phyloP scores from a whole-genome alignment of 2,888 invertebrate genomes.

The Lycia hirtaria region DNA sequence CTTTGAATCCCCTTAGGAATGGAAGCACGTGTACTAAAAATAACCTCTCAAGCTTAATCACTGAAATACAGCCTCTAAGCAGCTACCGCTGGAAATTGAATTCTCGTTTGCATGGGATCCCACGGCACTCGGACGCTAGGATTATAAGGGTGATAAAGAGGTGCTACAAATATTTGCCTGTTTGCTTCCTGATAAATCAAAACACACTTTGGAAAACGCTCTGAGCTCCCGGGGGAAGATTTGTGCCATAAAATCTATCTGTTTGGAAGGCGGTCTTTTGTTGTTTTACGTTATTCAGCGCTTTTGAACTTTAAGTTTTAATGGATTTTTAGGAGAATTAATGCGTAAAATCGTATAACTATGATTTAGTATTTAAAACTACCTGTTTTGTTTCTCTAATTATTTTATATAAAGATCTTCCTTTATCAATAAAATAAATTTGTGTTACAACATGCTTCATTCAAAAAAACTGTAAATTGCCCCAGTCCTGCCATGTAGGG shows the following conservation, averaged over 20 bases:
- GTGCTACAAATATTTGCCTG: conserved; percentile 27
- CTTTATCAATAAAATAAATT: no score
- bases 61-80: conserved; percentile 27
- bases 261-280: conserved; percentile 8
- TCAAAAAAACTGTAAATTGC: no score
- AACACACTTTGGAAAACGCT: conserved; percentile 28
- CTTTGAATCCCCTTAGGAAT: background rate
- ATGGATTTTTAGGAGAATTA: no score
- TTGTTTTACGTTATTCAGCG: background rate
- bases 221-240: conserved; percentile 21
- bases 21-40: background rate
- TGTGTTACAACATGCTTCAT: no score
- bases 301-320: background rate
- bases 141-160: conserved; percentile 38
- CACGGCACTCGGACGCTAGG: conserved; percentile 33
- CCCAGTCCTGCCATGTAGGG: no score
- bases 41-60: conserved; percentile 7
- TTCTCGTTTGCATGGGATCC: conserved; percentile 51
- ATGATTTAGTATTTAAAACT: no score
- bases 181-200: conserved; percentile 32
- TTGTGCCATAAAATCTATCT: conserved; percentile 20
- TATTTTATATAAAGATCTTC: no score
- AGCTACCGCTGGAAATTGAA: conserved; percentile 58
- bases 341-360: no score
- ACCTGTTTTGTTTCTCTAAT: no score